phyloP scores from a whole-genome alignment of 2,797 vertebrate species.

The Phrynocephalus vlangalii region DNA sequence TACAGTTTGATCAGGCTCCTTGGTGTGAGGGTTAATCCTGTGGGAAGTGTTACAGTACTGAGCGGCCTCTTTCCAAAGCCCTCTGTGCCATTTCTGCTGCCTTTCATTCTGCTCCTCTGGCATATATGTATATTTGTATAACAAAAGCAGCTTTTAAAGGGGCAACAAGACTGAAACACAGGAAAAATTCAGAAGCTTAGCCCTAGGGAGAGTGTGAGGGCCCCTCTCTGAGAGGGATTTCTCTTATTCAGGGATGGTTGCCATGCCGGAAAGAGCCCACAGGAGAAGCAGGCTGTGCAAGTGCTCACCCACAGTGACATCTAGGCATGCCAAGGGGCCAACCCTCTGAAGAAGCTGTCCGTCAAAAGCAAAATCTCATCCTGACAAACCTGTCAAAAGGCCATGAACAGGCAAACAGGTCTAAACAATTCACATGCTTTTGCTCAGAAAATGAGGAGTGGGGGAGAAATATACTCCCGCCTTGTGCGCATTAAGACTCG shows the following conservation, averaged over 20 bases:
- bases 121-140: background rate
- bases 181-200: background rate
- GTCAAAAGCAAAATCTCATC: background rate
- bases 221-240: background rate
- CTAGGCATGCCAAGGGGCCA: background rate
- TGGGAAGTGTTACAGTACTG: conserved; percentile 65
- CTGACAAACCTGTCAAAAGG: background rate
- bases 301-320: no score
- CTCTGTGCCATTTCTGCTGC: background rate
- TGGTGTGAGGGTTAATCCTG: conserved; percentile 64
- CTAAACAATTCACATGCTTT: background rate
- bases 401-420: background rate
- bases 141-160: conserved; percentile 2
- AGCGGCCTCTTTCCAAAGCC: conserved; percentile 62
- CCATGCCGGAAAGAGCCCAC: background rate
- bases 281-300: background rate
- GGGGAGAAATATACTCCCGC: background rate
- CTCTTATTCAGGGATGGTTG: background rate
- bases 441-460: no score
- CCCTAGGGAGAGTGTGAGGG: background rate
- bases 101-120: background rate
- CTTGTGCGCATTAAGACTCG: background rate
- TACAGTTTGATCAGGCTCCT: conserved; percentile 60
- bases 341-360: no score
- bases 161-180: background rate